A percentile compares a stretch with the other conserved stretches of the same genome.
These are phyloP conservation scores for Nesogale talazaci DNA, from an alignment of 2,113 vertebrate genomes.

Conservation along the genomic window DNA sequence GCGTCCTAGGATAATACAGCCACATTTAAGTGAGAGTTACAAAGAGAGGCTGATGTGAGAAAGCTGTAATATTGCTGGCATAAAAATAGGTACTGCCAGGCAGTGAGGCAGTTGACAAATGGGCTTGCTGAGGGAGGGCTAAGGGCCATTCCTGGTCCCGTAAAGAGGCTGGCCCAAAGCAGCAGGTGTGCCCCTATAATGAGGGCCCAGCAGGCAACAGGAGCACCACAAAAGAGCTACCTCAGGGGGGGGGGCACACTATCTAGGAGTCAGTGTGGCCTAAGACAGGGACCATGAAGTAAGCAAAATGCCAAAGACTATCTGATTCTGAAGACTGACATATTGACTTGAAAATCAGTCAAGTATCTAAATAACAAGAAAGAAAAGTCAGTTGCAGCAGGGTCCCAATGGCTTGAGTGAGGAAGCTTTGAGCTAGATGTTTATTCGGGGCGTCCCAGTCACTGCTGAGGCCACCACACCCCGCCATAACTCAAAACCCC, in stretches of 20 bases:
- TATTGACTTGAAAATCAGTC: not conserved
- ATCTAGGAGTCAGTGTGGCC: not conserved
- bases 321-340: not conserved
- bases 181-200: slow-evolving; percentile 59
- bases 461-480: not conserved
- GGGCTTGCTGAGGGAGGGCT: slow-evolving; percentile 35
- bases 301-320: not conserved
- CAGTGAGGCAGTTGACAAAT: slow-evolving; percentile 50
- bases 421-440: not conserved
- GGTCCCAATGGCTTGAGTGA: not conserved
- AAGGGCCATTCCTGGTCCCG: slow-evolving; percentile 47
- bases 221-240: not conserved
- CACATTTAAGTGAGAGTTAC: slow-evolving; percentile 70
- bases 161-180: slow-evolving; percentile 49
- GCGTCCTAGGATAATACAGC: slow-evolving; percentile 68
- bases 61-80: slow-evolving; percentile 74
- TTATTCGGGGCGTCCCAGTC: rapidly evolving
- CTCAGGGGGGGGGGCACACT: not conserved
- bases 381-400: not conserved
- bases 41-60: slow-evolving; percentile 64
- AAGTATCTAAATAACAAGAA: not conserved
- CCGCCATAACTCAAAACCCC: not conserved
- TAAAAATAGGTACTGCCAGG: slow-evolving; percentile 69
- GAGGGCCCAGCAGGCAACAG: slow-evolving; percentile 16
- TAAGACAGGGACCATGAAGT: not conserved